Base-by-base conservation (phyloP, 2,888 invertebrate genomes). In the Apamea sordens region DNA sequence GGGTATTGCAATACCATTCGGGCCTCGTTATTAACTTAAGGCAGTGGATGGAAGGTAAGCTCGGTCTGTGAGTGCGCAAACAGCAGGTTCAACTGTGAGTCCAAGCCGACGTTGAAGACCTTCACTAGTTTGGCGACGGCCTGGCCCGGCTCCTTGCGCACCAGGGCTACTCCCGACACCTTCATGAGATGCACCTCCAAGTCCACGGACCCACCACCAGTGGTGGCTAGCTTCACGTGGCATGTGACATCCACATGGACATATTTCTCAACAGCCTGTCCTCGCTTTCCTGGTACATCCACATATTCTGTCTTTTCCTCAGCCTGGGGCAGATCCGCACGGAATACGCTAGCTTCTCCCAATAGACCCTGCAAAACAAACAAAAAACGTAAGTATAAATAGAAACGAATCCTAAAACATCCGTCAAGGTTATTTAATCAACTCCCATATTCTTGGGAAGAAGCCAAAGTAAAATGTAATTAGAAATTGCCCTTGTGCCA, bases 241-340 rank as follows among this genome's bases (percentile, higher is more conserved):
- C 98, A 98, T 24, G 97, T 97, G 65, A 98, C 98, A 88, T 98
- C 98, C 11, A 98, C 97, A 89, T 98, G 97, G 63, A 98, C 97
- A 90, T 97, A 97, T 92, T 98, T 98, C 88, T 97, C 96, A 3
- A 98, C 96, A 24, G 97, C 97, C 86, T 93, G 91, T 53, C 95
- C 95, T 15, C 93, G 92, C 85, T 95, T 95, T n/a, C 96, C 96
- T 76, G 96, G 96, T 0, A 97, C 94, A 41, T 96, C 95, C 84
- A 98, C 97, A 91, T 97, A 97, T 90, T 97, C 97, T 80, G 97
- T 97, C 92, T 96, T 97, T 93, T 97, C 97, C 92, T 98, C 98
- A n/a, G 96, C 95, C 94, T 98, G 98, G 0, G 98, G 98, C 84
- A 97, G 94, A 92, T 98, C 98, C 59, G 98, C 97, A 81, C 98